Conservation (phyloP, 37 sponge, comb jelly and placozoan species). For the Diacarnus erythraeanus region DNA sequence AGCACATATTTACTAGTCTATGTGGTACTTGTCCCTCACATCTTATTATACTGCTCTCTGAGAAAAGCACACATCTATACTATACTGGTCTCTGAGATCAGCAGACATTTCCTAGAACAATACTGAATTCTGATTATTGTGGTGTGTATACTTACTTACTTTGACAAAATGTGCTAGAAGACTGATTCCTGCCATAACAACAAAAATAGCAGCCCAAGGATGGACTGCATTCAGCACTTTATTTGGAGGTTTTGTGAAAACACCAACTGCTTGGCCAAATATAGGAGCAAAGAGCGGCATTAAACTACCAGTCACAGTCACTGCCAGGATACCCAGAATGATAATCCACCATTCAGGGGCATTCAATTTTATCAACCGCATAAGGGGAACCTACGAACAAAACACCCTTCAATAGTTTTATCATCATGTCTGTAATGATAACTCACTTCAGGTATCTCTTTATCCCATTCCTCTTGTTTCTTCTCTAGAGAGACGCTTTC, state of each 20-base stretch:
- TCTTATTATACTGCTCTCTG: no score
- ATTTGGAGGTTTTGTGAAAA: constrained; percentile 17
- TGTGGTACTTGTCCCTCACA: no score
- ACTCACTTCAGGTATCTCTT: constrained; percentile 36
- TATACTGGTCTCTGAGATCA: no score
- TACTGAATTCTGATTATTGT: no score
- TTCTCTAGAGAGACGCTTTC: constrained; percentile 5
- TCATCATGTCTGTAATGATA: no score
- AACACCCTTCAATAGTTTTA: no score
- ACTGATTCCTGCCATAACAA: constrained; percentile 34
- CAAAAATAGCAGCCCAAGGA: constrained; percentile 47
- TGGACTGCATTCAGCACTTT: constrained; percentile 14
- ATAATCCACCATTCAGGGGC: constrained; percentile 75
- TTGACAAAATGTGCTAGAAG: no score
- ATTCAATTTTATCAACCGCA: constrained; percentile 36
- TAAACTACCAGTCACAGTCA: constrained; percentile 44
- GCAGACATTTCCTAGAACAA: no score
- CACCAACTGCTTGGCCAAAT: constrained; percentile 65
- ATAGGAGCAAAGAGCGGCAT: constrained; percentile 73
- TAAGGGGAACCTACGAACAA: constrained; percentile 20
- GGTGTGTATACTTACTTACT: no score
- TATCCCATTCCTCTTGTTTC: constrained; percentile 58
- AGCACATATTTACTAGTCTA: no score
- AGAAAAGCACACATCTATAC: no score
- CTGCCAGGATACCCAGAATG: constrained; percentile 59